Conservation (phyloP, 2,797 vertebrate genomes). For the Anguilla megastoma region DNA sequence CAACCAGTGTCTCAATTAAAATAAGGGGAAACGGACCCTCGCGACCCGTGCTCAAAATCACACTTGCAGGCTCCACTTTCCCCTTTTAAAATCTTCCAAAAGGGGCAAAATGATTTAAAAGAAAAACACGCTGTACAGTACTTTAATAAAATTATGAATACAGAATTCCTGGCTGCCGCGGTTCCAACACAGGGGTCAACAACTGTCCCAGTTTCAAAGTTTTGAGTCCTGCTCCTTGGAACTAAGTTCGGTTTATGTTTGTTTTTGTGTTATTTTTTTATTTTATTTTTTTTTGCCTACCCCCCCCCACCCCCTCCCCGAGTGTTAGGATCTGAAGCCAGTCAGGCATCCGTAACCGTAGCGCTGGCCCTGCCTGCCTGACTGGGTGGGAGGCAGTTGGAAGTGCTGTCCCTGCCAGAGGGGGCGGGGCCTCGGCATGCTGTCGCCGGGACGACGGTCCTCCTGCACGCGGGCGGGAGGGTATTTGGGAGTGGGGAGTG, state of each 20-base stretch:
- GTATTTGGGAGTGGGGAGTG: slow-evolving; percentile 35
- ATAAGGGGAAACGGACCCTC: slow-evolving; percentile 61
- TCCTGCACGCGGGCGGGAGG: slow-evolving; percentile 58
- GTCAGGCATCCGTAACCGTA: slow-evolving; percentile 80
- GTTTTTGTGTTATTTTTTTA: slow-evolving; percentile 59
- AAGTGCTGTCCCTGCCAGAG: slow-evolving; percentile 60
- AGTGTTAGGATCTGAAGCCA: slow-evolving; percentile 72
- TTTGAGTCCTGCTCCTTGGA: slow-evolving; percentile 82
- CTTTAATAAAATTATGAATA: slow-evolving; percentile 72
- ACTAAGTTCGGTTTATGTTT: slow-evolving; percentile 66
- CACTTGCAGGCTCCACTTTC: slow-evolving; percentile 61
- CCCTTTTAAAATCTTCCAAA: slow-evolving; percentile 62
- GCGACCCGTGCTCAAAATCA: slow-evolving; percentile 63
- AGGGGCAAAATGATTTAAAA: slow-evolving; percentile 64
- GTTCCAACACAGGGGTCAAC: slow-evolving; percentile 57
- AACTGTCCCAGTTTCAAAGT: slow-evolving; percentile 57
- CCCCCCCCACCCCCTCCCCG: slow-evolving; percentile 60
- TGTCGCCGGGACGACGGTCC: slow-evolving; percentile 67
- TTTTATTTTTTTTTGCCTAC: slow-evolving; percentile 55
- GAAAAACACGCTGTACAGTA: slow-evolving; percentile 70
- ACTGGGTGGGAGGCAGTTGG: slow-evolving; percentile 76
- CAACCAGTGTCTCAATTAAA: slow-evolving; percentile 67
- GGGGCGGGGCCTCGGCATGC: slow-evolving; percentile 21
- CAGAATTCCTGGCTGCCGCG: slow-evolving; percentile 64
- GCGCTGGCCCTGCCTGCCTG: slow-evolving; percentile 80